Evolutionary conservation across 2,797 vertebrate species (phyloP), one percentile per base, ranked within the genome.

Genomic region (Acanthurus tractus): DNA sequence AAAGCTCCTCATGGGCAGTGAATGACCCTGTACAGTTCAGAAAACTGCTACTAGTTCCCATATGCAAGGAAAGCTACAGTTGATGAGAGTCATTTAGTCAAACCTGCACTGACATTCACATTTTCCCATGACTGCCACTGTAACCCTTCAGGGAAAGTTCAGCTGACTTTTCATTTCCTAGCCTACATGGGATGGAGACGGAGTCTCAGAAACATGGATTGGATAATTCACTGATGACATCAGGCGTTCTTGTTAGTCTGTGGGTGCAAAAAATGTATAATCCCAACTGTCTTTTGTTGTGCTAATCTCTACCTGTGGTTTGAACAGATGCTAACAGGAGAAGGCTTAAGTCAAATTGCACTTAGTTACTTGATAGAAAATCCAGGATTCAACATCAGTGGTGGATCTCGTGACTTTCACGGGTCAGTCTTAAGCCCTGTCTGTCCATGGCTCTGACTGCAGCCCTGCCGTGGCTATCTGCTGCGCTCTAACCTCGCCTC

Each of bases 381-480:
- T 70, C 70, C 52, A 63, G 70, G 52, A 70, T 36, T 63, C 17
- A 50, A 29, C 55, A 55, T 69, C 6, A 15, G 55, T 53, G 55
- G 45, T 23, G 22, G 64, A 67, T 84, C 72, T 56, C 0, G 0
- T 76, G 81, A 73, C 79, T 78, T 78, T 72, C 48, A 12, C 11
- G 3, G 8, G 38, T 40, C 8, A 40, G 38, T 40, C 8, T 40
- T 9, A 40, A 40, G 38, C 8, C 55, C 63, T 73, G 70, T 48
- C 10, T 52, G 20, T 52, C 3, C 8, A 3, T 42, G 40, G 48
- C 20, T 61, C 54, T 38, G 56, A 40, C 72, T 70, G 63, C 81
- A 64, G 81, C 78, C 83, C 76, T 81, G 67, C 70, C 50, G 64
- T n/a, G 54, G 75, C 58, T 70, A 63, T 56, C 78, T 44, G 61